A percentile compares a stretch with the other conserved stretches of the same genome.
Conservation (phyloP, 2,888 invertebrate genomes). For the Scelioninae gen. 1 region DNA sequence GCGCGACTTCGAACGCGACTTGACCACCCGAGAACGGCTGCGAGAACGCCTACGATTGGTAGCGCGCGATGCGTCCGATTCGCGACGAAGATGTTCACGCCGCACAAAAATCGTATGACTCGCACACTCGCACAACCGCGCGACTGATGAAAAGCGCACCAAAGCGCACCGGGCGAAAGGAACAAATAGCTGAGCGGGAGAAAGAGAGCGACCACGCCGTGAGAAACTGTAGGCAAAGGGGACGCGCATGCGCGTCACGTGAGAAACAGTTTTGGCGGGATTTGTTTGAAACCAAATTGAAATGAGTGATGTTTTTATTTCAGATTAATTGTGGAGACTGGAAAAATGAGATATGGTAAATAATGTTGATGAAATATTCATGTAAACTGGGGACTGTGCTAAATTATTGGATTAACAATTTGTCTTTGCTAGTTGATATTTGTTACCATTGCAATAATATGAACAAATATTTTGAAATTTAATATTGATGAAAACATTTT, state of each 20-base stretch:
- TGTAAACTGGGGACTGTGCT: too few species aligned
- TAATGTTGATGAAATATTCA: too few species aligned
- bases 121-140: background rate
- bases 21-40: background rate
- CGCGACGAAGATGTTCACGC: slow-evolving; percentile 3
- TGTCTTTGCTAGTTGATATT: too few species aligned
- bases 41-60: slow-evolving; percentile 1
- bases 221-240: slow-evolving; percentile 1
- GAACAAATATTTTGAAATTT: too few species aligned
- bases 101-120: slow-evolving; percentile 3
- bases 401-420: too few species aligned
- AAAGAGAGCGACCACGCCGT: slow-evolving; percentile 10
- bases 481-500: too few species aligned
- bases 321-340: too few species aligned
- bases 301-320: too few species aligned
- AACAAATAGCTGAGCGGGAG: slow-evolving; percentile 8
- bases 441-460: too few species aligned
- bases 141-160: background rate
- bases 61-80: slow-evolving; percentile 15
- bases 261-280: background rate
- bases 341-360: too few species aligned
- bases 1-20: slow-evolving; percentile 9
- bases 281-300: too few species aligned
- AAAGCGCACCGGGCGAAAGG: slow-evolving; percentile 20
- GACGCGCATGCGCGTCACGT: slow-evolving; percentile 9